phyloP scores from a whole-genome alignment of 2,888 invertebrate genomes.

The Dryococelus australis region DNA sequence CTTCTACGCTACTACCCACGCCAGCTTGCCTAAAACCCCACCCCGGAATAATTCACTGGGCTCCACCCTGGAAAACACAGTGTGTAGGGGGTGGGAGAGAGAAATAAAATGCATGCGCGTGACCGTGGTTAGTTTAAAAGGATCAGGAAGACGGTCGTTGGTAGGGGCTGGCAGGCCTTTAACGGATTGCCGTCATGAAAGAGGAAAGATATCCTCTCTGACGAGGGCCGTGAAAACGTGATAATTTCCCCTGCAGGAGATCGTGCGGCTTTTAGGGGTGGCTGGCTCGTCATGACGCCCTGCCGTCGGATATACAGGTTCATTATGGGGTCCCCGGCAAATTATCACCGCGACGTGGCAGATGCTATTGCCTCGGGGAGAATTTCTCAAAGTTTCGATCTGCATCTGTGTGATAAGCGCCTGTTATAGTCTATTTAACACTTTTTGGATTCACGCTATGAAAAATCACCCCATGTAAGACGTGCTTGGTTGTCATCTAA shows the following conservation, averaged over 20 bases:
- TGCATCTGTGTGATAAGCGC: too few relatives aligned
- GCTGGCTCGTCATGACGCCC: too few relatives aligned
- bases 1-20: not conserved
- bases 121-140: slow-evolving; percentile 16
- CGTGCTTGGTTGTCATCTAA: too few relatives aligned
- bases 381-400: too few relatives aligned
- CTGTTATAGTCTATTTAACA: too few relatives aligned
- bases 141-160: not conserved
- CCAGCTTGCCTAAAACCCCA: not conserved
- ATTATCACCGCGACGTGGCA: too few relatives aligned
- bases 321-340: too few relatives aligned
- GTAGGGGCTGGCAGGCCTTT: not conserved
- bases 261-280: not conserved
- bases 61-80: not conserved
- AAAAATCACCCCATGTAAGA: too few relatives aligned
- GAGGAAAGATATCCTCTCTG: not conserved
- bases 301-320: too few relatives aligned
- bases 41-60: not conserved
- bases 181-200: slow-evolving; percentile 6
- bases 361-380: too few relatives aligned
- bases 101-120: not conserved
- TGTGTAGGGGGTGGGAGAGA: not conserved
- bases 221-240: not conserved
- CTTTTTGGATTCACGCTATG: too few relatives aligned
- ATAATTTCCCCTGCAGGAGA: not conserved